A percentile compares a stretch with the other conserved stretches of the same genome.
phyloP scores from a whole-genome alignment of 2,888 invertebrate species.

The Villa cingulata region DNA sequence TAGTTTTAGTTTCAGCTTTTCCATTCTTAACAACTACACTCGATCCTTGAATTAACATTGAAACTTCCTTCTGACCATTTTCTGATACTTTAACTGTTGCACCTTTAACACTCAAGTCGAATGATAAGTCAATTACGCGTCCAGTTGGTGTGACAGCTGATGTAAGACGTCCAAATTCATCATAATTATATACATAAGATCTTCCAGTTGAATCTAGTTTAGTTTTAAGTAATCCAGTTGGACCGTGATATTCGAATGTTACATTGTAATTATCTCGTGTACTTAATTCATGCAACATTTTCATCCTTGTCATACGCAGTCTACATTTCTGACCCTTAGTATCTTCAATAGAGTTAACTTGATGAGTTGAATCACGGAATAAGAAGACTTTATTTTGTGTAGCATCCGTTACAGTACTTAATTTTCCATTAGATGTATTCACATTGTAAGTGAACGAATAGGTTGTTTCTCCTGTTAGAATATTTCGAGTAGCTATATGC shows the following conservation, averaged over 20 bases:
- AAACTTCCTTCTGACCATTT: constrained; percentile 67
- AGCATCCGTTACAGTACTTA: constrained; percentile 86
- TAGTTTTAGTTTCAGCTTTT: constrained; percentile 68
- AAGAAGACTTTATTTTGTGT: constrained; percentile 82
- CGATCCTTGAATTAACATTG: constrained; percentile 76
- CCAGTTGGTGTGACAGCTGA: constrained; percentile 93
- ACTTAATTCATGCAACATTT: constrained; percentile 77
- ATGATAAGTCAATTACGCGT: constrained; percentile 72
- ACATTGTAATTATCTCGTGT: constrained; percentile 90
- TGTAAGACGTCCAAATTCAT: constrained; percentile 83
- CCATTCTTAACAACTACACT: constrained; percentile 71
- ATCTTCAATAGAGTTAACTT: constrained; percentile 88
- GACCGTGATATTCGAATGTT: constrained; percentile 85
- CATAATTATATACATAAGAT: constrained; percentile 87
- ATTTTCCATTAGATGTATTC: constrained; percentile 88
- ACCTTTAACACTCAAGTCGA: constrained; percentile 82
- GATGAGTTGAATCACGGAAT: constrained; percentile 67
- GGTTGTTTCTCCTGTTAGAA: constrained; percentile 85
- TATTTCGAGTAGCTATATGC: constrained; percentile 85
- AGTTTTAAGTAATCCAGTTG: constrained; percentile 75
- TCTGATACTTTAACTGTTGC: constrained; percentile 75
- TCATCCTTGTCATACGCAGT: constrained; percentile 82
- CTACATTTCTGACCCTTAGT: constrained; percentile 86
- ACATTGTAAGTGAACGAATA: constrained; percentile 93
- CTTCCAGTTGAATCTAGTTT: constrained; percentile 81